phyloP scores from a whole-genome alignment of 2,797 vertebrate species.

The Pitangus sulphuratus region DNA sequence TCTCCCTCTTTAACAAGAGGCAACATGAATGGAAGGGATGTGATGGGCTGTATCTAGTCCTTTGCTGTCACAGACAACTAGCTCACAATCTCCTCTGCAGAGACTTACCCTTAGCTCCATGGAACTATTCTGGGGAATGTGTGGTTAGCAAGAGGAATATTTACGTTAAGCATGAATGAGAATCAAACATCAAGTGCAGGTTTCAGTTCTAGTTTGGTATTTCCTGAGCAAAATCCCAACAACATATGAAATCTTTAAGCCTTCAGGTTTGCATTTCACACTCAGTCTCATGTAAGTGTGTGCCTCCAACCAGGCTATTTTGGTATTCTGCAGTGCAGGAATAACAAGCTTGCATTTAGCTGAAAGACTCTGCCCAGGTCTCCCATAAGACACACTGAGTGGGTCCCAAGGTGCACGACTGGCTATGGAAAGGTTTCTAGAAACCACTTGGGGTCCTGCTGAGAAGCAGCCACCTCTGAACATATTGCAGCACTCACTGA shows the following conservation, averaged over 20 bases:
- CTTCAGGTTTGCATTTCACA: neutral
- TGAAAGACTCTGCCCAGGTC: neutral
- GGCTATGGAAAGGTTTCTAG: neutral
- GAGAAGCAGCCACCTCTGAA: neutral
- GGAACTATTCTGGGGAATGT: neutral
- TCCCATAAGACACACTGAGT: neutral
- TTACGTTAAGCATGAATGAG: neutral
- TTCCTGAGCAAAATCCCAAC: neutral
- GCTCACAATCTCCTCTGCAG: neutral
- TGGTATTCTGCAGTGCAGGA: neutral
- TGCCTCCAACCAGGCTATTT: neutral
- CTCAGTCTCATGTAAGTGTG: neutral
- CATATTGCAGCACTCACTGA: constrained; percentile 22
- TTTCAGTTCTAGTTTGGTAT: neutral
- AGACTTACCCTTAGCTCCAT: neutral
- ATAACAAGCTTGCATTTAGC: neutral
- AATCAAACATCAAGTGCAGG: neutral
- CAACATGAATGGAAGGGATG: fast-evolving
- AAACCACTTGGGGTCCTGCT: neutral
- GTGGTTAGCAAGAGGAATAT: neutral
- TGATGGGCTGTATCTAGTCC: neutral
- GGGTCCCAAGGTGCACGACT: neutral
- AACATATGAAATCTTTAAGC: neutral
- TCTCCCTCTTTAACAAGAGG: neutral
- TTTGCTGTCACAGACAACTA: neutral